Evolutionary conservation across 2,888 invertebrate species (phyloP), one percentile per base, ranked within the genome.

Genomic region (Ochropleura leucogaster): DNA sequence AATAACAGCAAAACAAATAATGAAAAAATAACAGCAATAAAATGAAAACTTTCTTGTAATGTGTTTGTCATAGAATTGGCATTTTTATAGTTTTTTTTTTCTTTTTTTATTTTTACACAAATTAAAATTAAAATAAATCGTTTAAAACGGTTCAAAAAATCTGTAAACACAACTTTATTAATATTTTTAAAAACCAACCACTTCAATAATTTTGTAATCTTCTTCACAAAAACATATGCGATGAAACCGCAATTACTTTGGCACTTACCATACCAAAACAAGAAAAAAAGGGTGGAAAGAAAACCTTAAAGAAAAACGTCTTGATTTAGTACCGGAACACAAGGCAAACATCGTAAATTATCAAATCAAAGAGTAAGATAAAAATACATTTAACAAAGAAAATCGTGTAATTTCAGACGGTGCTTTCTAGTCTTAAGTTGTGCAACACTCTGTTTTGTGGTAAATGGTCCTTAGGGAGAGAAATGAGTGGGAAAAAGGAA

Each of bases 321-420:
- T 74, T 84, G 86, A 89, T 89, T 89, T 87, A 89, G 81, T 84
- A 82, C 77, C 67, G 72, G 53, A 84, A 79, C 82, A 85, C 76
- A 78, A 79, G 77, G 86, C 82, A 87, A 88, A 85, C 85, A 84
- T 84, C 86, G 88, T 89, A 89, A 88, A 90, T 89, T 88, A 89
- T 87, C 77, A 85, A 89, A 89, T 87, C 85, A 87, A 84, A 87
- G 74, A 85, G 68, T 67, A 80, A 68, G 84, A 82, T 81, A 78
- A 83, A 71, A 84, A 85, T 72, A 78, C 72, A 76, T 78, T 82
- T 68, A 47, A 53, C 46, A 30, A 72, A 77, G 71, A 76, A 77
- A 77, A 60, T 18, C 67, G 53, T 68, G 64, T 69, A 67, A 73
- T 78, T 84, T 68, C 20, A 47, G 14, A 60, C 60, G 44, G 59